Evolutionary conservation across 2,797 vertebrate genomes (phyloP), one percentile per base, ranked within the genome.

Genomic region (Crenichthys baileyi): DNA sequence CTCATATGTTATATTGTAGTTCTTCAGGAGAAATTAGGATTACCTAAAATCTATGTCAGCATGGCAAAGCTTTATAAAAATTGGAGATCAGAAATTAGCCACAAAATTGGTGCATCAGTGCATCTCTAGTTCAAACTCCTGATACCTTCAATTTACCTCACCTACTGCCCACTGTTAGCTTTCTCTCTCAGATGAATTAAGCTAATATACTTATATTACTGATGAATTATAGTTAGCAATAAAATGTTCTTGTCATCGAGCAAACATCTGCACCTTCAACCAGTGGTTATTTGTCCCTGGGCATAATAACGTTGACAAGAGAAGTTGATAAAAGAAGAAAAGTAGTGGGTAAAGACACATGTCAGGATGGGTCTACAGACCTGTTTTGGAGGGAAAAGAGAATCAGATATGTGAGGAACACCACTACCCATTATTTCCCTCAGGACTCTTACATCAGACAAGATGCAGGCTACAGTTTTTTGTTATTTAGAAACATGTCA

Each of bases 401-500:
- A 86, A 90, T 82, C 56, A 67, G 85, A 90, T 87, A 85, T 87
- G 73, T 80, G 81, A 88, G 72, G 55, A 85, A 75, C 79, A 84
- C 79, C 73, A 84, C 81, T 85, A 79, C 73, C 77, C 79, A 87
- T 87, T 83, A 91, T 90, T 88, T 92, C 91, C 88, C 90, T 2
- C 36, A 85, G 86, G 92, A 85, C 80, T 76, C 76, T 70, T 87
- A 81, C 67, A 92, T 93, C 91, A 90, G 82, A 89, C 75, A 75
- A 63, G 73, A 82, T 73, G 61, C 80, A 89, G 70, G 75, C 75
- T 41, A 36, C 80, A n/a, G 24, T 81, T 46, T 79, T 81, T 56
- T 88, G 80, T 89, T 91, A 88, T 89, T 93, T 84, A 85, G 82
- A 70, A 88, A 89, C 90, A 94, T 93, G 89, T 93, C 86, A 88